Evolutionary conservation across 2,113 vertebrate genomes (phyloP), one percentile per base, ranked within the genome.

Genomic region (Tringa solitaria): DNA sequence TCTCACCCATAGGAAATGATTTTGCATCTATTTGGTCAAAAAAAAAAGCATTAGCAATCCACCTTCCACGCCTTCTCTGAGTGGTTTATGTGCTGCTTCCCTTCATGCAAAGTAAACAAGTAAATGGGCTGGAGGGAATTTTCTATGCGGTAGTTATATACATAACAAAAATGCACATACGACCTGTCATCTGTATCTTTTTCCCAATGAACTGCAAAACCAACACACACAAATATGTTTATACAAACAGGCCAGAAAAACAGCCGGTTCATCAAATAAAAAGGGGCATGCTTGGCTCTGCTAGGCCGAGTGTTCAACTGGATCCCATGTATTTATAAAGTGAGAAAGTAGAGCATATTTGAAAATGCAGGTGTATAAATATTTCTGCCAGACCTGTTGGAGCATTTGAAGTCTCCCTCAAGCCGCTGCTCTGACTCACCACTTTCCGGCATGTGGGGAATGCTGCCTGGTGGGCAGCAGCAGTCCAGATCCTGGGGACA

Each of bases 281-380:
- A 35, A 54, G 65, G 84, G 86, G 59, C 86, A 72, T 1, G 17
- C 63, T 60, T 61, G 86, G 92, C 83, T 89, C 86, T 33, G 87
- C 64, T 14, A 28, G 83, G 68, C 85, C 73, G 14, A 63, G 59
- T 2, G 27, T 56, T 81, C 93, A 28, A 27, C 45, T 33, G 85
- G 64, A 82, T 86, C 85, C 72, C 68, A 0, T 56, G 83, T 93
- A 91, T 97, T 97, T 95, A 97, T 94, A 96, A 95, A 96, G 96
- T 94, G 96, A 95, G 95, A 96, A 95, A 96, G 86, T 48, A 30
- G 80, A 91, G 90, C 60, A 22, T 7, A 12, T 79, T 91, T 73
- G 86, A 69, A 72, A 90, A 27, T 20, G 96, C 96, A 97, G 96
- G 96, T 97, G 96, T 75, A 65, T 65, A 96, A 97, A 96, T 96